A percentile compares a stretch with the other conserved stretches of the same genome.
These are phyloP conservation scores for Lepus americanus DNA, from an alignment of 2,113 vertebrate species.

Conservation along the genomic window DNA sequence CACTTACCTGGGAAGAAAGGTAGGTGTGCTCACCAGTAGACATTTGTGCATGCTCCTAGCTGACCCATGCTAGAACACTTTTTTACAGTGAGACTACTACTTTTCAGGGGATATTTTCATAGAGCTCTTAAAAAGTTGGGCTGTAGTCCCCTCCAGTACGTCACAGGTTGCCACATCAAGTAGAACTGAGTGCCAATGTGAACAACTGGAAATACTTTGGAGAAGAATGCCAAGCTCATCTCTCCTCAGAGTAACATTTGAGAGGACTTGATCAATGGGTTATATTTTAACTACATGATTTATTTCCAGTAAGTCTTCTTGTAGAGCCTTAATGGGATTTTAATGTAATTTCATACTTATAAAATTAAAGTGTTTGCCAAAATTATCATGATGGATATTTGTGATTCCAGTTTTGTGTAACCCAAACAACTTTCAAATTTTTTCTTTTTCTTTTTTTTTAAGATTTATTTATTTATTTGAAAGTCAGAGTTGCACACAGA, in stretches of 20 bases:
- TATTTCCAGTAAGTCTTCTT: background rate
- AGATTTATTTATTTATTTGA: no score
- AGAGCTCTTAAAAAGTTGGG: background rate
- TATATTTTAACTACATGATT: background rate
- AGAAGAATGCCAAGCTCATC: background rate
- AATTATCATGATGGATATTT: background rate
- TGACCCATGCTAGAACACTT: background rate
- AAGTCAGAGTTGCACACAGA: no score
- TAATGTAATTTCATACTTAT: background rate
- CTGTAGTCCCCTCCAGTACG: background rate
- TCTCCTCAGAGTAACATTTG: background rate
- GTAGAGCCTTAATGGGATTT: background rate
- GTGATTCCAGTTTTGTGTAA: background rate
- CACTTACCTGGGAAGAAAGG: background rate
- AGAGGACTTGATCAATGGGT: background rate
- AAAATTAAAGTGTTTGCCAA: slow-evolving; percentile 39
- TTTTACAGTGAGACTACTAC: background rate
- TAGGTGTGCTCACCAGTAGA: background rate
- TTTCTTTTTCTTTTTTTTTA: no score
- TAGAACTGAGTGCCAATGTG: background rate
- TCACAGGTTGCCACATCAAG: background rate
- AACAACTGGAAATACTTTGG: background rate
- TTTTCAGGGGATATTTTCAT: background rate
- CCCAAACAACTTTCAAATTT: background rate
- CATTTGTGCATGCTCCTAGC: background rate